Evolutionary conservation across 1,140 invertebrate species (phyloP), one percentile per base, ranked within the genome.

Genomic region (Lucilia cuprina): DNA sequence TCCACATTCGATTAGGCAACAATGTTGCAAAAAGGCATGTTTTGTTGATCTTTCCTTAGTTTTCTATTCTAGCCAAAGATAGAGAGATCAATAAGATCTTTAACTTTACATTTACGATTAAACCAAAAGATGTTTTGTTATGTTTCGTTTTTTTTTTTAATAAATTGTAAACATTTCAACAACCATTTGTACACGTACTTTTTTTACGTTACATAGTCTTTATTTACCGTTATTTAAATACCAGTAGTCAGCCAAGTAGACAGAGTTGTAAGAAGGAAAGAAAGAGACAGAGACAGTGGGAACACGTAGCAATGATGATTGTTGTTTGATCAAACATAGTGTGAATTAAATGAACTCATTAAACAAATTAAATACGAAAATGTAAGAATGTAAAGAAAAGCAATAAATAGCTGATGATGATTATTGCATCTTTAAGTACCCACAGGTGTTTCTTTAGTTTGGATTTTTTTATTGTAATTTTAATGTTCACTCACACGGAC

Each of bases 191-290:
- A 60, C 55, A 60, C 14, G 55, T 60, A 35, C 17, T 41, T 30
- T 30, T n/a, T 30, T 41, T 41, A 41, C 41, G 7, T 41, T 9
- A 5, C 70, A 74, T 47, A 34, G 75, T 35, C 75, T 41, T 78
- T 35, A 41, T 47, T n/a, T 78, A 78, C 75, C 75, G 75, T 78
- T 78, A 78, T 78, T 78, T 78, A 78, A 78, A 78, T 78, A 78
- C 35, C 75, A n/a, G 75, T 78, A 41, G 34, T 41, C 3, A 34
- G 8, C 34, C 7, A 7, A 17, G 12, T 60, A 14, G n/a, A 60
- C 7, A 5, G 13, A 41, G 17, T 5, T 41, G 4, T 17, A 35
- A 47, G 41, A 2, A 41, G 41, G 5, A 41, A 5, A 41, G 41
- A 5, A 10, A 41, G 41, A 41, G 41, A 0, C 2, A 41, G 41